Evolutionary conservation across 2,797 vertebrate genomes (phyloP), one percentile per base, ranked within the genome.

Genomic region (Percopsis omiscomaycus): DNA sequence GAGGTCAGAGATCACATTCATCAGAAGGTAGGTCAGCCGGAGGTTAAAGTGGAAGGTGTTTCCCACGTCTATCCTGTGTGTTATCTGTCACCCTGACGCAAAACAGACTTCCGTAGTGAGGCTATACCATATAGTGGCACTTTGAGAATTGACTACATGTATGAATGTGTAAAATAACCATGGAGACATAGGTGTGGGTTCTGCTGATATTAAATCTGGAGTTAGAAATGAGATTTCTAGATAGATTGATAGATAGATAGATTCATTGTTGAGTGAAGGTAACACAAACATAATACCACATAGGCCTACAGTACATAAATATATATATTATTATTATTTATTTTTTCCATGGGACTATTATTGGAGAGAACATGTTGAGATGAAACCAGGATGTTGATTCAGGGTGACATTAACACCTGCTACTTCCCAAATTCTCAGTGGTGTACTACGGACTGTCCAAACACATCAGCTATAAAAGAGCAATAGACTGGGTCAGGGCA

Each of bases 11-110:
- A 77, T 84, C 74, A 75, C 58, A 5, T 62, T 79, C 86, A 75
- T 86, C 82, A 76, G 66, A 73, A 93, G 92, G 92, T 92, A 92
- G 91, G 92, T 92, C 89, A 91, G 64, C 73, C 71, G 75, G 81
- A 9, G 85, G 87, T 92, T 83, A 84, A 70, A 68, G 68, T 69
- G 73, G 75, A 70, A 81, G 79, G 79, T 77, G 78, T 80, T 42
- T 81, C 72, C 73, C 72, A 76, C 75, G 66, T 71, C 53, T 71
- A 74, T 49, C 52, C 56, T 62, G 46, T 78, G 72, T 81, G 63
- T 70, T 16, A 13, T 37, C 52, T 61, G 78, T 22, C 54, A 60
- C 49, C 52, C 54, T 56, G 66, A 63, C 61, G 46, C 75, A 55
- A 62, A 75, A 59, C 68, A 62, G 53, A 45, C 42, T 47, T 4